Evolutionary conservation across 2,797 vertebrate genomes (phyloP), one percentile per base, ranked within the genome.

Genomic region (Sorex maritimensis): DNA sequence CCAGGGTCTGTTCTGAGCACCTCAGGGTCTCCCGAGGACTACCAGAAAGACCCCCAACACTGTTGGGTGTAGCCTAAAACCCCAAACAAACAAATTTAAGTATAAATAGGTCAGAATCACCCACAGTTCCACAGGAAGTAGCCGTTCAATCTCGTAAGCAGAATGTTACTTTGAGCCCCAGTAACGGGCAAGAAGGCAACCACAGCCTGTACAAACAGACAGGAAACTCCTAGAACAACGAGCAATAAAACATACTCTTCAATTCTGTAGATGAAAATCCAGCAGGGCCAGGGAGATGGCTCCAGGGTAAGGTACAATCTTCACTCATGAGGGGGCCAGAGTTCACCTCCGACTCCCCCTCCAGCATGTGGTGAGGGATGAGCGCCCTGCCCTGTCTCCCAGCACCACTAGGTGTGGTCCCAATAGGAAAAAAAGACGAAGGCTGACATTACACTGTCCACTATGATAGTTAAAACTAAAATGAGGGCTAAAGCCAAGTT

Each of bases 141-240:
- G 13, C 5, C 73, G 69, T 63, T 87, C 75, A 63, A 78, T 19
- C n/a, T 34, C 28, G 78, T 71, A 81, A 86, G 14, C 24, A 95
- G 80, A 88, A 46, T 61, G 86, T 34, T 72, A 79, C 74, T 80
- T 23, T 91, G 74, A 72, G 10, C 3, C 26, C 65, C 38, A 63
- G 26, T 63, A 71, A 89, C 46, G 85, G 17, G 19, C 28, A 90
- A 79, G 23, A 94, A 94, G 94, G 67, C 67, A 85, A 81, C 80
- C 86, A 78, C 72, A 88, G 75, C 52, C 86, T 93, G 49, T 41
- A 38, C 91, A 77, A 28, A 46, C 90, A 84, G 58, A 81, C 23
- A 95, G 90, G 49, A 58, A 81, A 93, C 44, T 82, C 63, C 58
- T 73, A 6, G 61, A 95, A 88, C 88, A 28, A 26, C 34, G 92